phyloP scores from a whole-genome alignment of 2,113 vertebrate species.

The Lichenostomus cassidix region DNA sequence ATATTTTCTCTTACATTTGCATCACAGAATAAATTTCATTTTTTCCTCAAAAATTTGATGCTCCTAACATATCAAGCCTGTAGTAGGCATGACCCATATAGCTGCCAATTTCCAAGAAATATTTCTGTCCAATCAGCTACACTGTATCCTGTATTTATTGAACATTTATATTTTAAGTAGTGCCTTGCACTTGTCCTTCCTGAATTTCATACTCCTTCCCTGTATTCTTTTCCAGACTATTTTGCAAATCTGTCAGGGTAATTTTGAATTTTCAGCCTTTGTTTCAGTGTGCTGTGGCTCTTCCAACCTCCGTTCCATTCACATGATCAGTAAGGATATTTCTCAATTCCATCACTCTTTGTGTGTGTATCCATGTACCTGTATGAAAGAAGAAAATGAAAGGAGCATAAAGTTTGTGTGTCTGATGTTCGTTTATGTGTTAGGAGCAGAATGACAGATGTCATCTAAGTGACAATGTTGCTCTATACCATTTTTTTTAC shows the following conservation, averaged over 20 bases:
- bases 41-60: not conserved
- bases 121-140: not conserved
- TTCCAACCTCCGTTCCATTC: not conserved
- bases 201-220: not conserved
- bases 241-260: not conserved
- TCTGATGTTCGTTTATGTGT: not conserved
- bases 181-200: not conserved
- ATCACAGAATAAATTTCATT: not conserved
- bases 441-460: not conserved
- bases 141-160: not conserved
- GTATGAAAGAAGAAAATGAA: not conserved
- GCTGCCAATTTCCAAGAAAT: not conserved
- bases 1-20: not conserved
- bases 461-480: not conserved
- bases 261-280: constrained; percentile 8
- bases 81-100: not conserved
- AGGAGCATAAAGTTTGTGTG: not conserved
- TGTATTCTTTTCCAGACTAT: not conserved
- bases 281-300: not conserved
- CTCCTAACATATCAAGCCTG: not conserved
- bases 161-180: not conserved
- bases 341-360: not conserved
- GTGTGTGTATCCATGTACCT: not conserved
- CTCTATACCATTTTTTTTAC: not conserved
- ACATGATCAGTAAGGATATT: not conserved